Evolutionary conservation across 2,113 vertebrate species (phyloP), one percentile per base, ranked within the genome.

Genomic region (Fulmarus glacialis): DNA sequence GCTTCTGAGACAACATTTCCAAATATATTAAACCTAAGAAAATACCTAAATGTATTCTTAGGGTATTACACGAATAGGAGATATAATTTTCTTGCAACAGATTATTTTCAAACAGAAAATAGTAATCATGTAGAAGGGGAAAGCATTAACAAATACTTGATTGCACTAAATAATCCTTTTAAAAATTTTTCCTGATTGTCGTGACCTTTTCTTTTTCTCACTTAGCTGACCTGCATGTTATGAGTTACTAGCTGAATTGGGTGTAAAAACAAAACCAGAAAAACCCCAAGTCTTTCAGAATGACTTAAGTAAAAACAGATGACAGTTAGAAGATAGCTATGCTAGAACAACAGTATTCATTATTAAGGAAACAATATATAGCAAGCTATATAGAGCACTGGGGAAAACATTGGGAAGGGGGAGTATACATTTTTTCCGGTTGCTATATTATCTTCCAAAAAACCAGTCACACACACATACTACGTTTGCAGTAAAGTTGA

Each of bases 161-260:
- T 70, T 86, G n/a, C 53, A 14, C 70, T 77, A 89, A 95, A 91
- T 71, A 95, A 56, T 75, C 71, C 66, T 82, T 90, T 73, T 59
- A 2, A 60, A 89, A 79, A 36, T 4, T 53, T 32, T 68, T 84
- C 42, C 66, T 96, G 87, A 94, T 93, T 80, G 32, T 82, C 45
- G 6, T 90, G 89, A 97, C 87, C 74, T 96, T 96, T 95, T 50
- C 75, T 93, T 86, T 84, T 95, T 87, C 53, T 73, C 53, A n/a
- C 62, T 62, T 89, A 73, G 64, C 58, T 89, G 77, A 79, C 95
- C 43, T 23, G 36, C 52, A 4, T 87, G 86, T 81, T 74, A 43
- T 6, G 62, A 93, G 53, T 80, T 95, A 47, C 56, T 70, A 20
- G 59, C 1, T 74, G 73, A 85, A 82, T 5, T 70, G 38, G 34